Conservation (phyloP, 2,888 invertebrate genomes). For the Athrips mouffetella region DNA sequence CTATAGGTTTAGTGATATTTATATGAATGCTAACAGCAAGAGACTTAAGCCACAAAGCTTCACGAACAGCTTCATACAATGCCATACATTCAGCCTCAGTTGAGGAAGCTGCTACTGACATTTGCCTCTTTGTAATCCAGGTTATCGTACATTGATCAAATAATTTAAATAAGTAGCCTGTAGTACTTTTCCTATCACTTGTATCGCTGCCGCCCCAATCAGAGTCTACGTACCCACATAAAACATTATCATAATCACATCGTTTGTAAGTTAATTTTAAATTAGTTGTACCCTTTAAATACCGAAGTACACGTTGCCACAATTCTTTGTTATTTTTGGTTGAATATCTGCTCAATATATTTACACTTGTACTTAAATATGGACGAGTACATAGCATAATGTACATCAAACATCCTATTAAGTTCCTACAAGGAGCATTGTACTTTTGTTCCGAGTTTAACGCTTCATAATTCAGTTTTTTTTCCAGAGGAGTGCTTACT, state of each 20-base stretch:
- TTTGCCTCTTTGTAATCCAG: constrained; percentile 22
- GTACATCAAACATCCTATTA: constrained; percentile 26
- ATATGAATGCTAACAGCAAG: constrained; percentile 27
- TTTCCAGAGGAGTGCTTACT: constrained; percentile 18
- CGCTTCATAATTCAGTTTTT: constrained; percentile 15
- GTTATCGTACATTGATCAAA: constrained; percentile 23
- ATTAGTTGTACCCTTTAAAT: constrained; percentile 27
- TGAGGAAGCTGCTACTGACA: constrained; percentile 23
- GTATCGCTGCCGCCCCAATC: constrained; percentile 29
- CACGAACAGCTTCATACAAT: constrained; percentile 28
- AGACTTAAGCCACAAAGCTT: constrained; percentile 38
- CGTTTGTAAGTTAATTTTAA: constrained; percentile 18
- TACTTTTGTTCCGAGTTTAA: constrained; percentile 20
- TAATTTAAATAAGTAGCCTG: constrained; percentile 24
- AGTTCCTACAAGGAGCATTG: constrained; percentile 24
- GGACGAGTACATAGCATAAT: constrained; percentile 22
- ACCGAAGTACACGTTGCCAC: too few species aligned
- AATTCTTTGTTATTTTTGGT: constrained; percentile 9
- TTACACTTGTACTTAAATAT: constrained; percentile 29
- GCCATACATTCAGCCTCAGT: constrained; percentile 27
- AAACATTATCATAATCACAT: constrained; percentile 20
- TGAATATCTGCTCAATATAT: constrained; percentile 25
- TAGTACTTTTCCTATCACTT: constrained; percentile 23
- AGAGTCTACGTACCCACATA: constrained; percentile 34
- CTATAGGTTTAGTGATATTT: constrained; percentile 20